Base-by-base conservation (phyloP, 2,888 invertebrate genomes). In the Eilema sororculum region DNA sequence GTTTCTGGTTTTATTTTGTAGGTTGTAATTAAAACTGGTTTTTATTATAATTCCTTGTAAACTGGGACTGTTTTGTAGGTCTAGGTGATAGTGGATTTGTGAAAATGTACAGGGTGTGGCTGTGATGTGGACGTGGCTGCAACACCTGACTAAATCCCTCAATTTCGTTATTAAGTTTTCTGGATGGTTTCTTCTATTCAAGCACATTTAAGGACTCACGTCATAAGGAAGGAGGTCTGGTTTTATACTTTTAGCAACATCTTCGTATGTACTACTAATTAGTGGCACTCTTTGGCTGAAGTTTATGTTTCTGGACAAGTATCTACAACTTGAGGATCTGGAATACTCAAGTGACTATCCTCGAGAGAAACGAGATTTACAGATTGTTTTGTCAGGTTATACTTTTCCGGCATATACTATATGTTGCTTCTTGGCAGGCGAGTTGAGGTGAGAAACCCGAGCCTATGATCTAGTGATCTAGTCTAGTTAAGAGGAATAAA, bases 21-120 rank as follows among this genome's bases (percentile, higher is more conserved):
- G 63, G 58, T 65, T 68, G 65, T 72, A 72, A 72, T 72, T 72
- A 68, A 69, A 74, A 71, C 74, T 24, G 67, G 74, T 74, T 67
- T 62, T 52, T 41, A 62, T 69, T 71, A 72, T 67, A 69, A 62
- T 71, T 61, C 65, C 65, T 67, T 71, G 41, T 46, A 59, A 66
- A 67, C 66, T 70, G 37, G 70, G 61, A 65, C 69, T 69, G 68
- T 68, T 68, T 66, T 63, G 70, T 74, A 64, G 71, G 71, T 71
- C 71, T 74, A 71, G 69, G 69, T 65, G 69, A 68, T 71, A 65
- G 68, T 73, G n/a, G 33, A 41, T 57, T 58, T 60, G 20, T 52
- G 67, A 56, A 41, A 60, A 60, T 30, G 12, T 9, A 30, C 52
- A 52, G 52, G 52, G 52, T n/a, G 52, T 52, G 20, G 52, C 52